phyloP scores from a whole-genome alignment of 2,797 vertebrate species.

The Furcifer pardalis region DNA sequence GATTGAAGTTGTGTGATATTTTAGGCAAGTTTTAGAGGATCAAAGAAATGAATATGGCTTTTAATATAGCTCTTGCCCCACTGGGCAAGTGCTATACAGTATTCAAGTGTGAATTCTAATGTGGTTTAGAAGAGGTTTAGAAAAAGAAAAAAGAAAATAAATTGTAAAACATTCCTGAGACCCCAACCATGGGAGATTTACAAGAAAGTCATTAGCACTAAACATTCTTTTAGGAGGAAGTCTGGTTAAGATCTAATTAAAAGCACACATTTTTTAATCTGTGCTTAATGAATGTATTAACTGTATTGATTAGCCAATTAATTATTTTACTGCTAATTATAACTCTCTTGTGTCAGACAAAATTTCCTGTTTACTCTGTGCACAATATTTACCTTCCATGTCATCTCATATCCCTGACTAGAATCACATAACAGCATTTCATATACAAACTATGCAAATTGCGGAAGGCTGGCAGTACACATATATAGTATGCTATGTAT shows the following conservation, averaged over 20 bases:
- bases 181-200: not conserved
- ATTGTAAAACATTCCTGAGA: constrained; percentile 2
- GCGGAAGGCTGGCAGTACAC: not conserved
- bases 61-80: not conserved
- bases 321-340: constrained; percentile 39
- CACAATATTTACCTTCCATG: not conserved
- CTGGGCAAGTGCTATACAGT: too few species aligned
- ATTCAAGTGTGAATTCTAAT: not conserved
- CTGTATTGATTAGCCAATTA: constrained; percentile 37
- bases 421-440: not conserved
- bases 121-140: not conserved
- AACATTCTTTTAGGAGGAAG: constrained; percentile 20
- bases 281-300: constrained; percentile 34
- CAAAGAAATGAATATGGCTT: not conserved
- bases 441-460: not conserved
- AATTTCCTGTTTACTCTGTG: constrained; percentile 23
- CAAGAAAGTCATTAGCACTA: constrained; percentile 17
- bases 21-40: not conserved
- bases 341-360: constrained; percentile 17
- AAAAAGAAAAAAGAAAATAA: not conserved
- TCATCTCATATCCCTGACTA: not conserved
- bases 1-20: too few species aligned
- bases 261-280: constrained; percentile 36
- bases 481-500: too few species aligned
- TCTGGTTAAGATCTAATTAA: constrained; percentile 42